Evolutionary conservation across 2,888 invertebrate species (phyloP), one percentile per base, ranked within the genome.

Genomic region (Catocala nupta): DNA sequence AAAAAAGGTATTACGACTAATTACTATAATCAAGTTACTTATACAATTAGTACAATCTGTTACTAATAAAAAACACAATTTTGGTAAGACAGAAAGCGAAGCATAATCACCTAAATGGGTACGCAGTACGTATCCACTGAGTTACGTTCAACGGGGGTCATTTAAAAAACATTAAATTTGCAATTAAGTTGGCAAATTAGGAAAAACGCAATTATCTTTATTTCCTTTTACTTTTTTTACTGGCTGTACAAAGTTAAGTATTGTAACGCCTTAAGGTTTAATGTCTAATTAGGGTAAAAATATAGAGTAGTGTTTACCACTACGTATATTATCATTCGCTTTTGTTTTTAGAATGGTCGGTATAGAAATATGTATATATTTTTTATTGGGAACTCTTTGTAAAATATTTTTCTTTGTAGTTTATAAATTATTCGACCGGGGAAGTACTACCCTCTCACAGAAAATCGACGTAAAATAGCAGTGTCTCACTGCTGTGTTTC

Each of bases 111-210:
- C 11, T 33, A 42, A 50, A 60, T 39, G 33, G 16, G 45, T 16
- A 12, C 45, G 25, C n/a, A 9, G 42, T 55, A 45, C 49, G 52
- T 58, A 57, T 45, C 52, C 49, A 39, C 59, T 44, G 33, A 57
- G 36, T 57, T 25, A 63, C 52, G 49, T 9, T 25, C 33, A 51
- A 50, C 45, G 58, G 56, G 33, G 44, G 70, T 67, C 34, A 67
- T 68, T 63, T 63, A 63, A 61, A 68, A 63, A 63, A 54, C 70
- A 65, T 70, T 52, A 62, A 62, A 59, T 54, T 51, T 65, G 50
- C 61, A 71, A 71, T 71, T 71, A 71, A 60, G 52, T 70, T 42
- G 55, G 36, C 16, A 71, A 71, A 71, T 68, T 67, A 54, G 53
- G 53, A 47, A 59, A 63, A 70, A 68, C 53, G 42, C 53, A 54